Evolutionary conservation across 2,888 invertebrate species (phyloP).

Genomic region (Lepidocyrtoides sp.): DNA sequence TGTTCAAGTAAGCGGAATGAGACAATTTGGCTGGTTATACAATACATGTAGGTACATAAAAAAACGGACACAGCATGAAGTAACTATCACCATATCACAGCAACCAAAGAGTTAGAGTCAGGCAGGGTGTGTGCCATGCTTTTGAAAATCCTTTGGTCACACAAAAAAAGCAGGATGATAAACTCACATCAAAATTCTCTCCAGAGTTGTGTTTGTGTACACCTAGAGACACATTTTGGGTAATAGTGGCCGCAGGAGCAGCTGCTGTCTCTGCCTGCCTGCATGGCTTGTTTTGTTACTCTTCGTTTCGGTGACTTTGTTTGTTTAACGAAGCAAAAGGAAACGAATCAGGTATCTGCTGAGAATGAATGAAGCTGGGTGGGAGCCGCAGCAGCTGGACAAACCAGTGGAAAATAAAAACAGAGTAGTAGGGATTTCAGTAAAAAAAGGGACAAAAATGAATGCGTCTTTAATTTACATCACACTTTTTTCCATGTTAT

Average conservation of each 20-base stretch:
- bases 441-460: background rate
- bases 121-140: too few species aligned
- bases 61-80: background rate
- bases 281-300: background rate
- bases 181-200: background rate
- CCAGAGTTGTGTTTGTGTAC: too few species aligned
- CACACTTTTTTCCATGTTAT: slow-evolving; percentile 2
- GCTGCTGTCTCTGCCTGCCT: background rate
- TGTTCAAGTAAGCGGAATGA: background rate
- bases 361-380: background rate
- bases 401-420: background rate
- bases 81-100: background rate
- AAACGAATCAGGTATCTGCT: background rate
- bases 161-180: background rate
- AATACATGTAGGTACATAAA: background rate
- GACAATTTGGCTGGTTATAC: background rate
- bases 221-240: too few species aligned
- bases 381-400: slow-evolving; percentile 28
- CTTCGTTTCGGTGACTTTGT: slow-evolving; percentile 42
- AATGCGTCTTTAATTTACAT: slow-evolving; percentile 36
- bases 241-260: background rate
- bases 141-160: slow-evolving; percentile 39
- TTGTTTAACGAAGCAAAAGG: slow-evolving; percentile 45
- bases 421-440: background rate
- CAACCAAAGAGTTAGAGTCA: background rate